Evolutionary conservation across 64 coral and sea anemone species (phyloP).

Genomic region (Cladopsammia gracilis): DNA sequence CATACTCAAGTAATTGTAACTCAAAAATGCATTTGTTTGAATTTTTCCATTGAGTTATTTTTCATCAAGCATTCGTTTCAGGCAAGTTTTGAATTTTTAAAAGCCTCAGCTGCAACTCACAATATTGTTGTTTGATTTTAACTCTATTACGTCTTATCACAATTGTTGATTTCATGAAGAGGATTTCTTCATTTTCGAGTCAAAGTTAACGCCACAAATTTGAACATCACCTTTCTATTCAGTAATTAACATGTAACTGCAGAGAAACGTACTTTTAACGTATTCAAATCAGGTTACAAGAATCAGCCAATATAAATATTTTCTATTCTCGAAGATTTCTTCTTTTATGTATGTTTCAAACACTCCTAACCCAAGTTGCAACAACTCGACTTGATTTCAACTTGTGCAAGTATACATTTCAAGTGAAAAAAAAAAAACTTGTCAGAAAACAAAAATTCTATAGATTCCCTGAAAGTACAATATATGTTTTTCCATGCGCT

Average conservation of each 20-base stretch:
- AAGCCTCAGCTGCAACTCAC: not conserved
- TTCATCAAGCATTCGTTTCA: not conserved
- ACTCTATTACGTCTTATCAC: constrained; percentile 28
- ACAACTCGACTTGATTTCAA: not conserved
- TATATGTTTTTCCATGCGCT: not conserved
- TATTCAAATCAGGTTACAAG: not conserved
- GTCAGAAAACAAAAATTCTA: not conserved
- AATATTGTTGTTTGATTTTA: constrained; percentile 34
- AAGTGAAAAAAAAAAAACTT: not conserved
- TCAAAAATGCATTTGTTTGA: not conserved
- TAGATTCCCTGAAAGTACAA: not conserved
- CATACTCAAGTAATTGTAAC: not conserved
- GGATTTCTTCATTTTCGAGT: constrained; percentile 7
- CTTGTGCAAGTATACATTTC: not conserved
- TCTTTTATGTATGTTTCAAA: not conserved
- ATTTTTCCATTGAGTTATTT: not conserved
- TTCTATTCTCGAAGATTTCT: not conserved
- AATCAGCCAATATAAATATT: not conserved
- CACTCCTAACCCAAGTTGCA: not conserved
- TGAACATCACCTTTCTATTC: not conserved
- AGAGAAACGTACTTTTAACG: not conserved
- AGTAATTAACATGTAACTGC: not conserved
- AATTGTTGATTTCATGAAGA: constrained; percentile 35
- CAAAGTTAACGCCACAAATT: not conserved
- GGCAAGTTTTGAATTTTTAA: constrained; percentile 10